These are phyloP conservation scores for Coremacera marginata DNA, from an alignment of 2,888 invertebrate genomes.

Conservation along the genomic window DNA sequence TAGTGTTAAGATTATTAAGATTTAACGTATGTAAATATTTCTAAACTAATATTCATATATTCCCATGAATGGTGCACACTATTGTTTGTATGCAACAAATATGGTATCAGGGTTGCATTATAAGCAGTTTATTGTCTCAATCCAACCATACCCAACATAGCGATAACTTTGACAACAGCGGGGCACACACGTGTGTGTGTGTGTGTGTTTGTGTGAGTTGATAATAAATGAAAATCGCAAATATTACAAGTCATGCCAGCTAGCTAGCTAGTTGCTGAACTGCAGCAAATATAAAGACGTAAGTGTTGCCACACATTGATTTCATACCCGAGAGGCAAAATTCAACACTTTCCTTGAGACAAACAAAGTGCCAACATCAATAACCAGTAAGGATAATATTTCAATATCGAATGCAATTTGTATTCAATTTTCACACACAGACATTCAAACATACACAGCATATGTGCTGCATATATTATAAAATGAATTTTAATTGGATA, in stretches of 20 bases:
- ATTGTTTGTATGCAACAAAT: no score
- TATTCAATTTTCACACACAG: not conserved
- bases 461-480: not conserved
- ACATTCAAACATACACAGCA: not conserved
- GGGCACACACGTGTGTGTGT: no score
- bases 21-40: no score
- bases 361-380: not conserved
- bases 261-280: not conserved
- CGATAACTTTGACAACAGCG: no score
- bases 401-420: constrained; percentile 1
- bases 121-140: no score
- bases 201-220: not conserved
- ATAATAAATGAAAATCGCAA: constrained; percentile 3
- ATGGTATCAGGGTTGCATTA: no score
- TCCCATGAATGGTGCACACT: no score
- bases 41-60: no score
- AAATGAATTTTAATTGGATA: constrained; percentile 1
- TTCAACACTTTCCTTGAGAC: constrained; percentile 1
- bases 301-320: constrained; percentile 6
- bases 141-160: no score
- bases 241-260: not conserved
- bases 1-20: no score
- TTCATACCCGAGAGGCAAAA: not conserved
- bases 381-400: not conserved
- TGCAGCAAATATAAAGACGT: not conserved